A percentile compares a stretch with the other conserved stretches of the same genome.
These are phyloP conservation scores for Eupithecia dodoneata DNA, from an alignment of 2,888 invertebrate species.

Conservation along the genomic window DNA sequence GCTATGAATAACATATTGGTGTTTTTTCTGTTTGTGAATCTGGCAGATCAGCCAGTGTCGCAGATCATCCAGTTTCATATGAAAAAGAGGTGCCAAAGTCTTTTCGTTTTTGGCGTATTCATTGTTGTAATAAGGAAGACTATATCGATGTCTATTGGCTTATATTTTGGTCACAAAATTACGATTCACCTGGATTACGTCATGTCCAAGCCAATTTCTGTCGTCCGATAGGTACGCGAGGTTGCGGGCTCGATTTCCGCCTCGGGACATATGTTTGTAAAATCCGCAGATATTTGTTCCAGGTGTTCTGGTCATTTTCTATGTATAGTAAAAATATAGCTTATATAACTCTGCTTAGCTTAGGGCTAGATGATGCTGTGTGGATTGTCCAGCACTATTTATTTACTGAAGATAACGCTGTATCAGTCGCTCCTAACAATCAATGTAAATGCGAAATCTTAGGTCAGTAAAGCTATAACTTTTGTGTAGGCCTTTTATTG, in stretches of 20 bases:
- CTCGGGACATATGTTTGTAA: too few species aligned
- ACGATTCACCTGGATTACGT: neutral
- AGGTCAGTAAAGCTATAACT: neutral
- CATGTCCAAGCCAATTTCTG: neutral
- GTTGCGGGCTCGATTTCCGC: too few species aligned
- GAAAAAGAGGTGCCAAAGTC: too few species aligned
- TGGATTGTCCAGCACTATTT: too few species aligned
- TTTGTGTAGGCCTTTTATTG: neutral
- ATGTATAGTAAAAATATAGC: too few species aligned
- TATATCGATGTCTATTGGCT: neutral
- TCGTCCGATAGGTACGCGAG: neutral
- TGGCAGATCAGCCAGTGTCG: neutral
- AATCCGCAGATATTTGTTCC: too few species aligned
- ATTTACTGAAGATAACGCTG: too few species aligned
- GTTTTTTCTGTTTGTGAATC: conserved; percentile 23
- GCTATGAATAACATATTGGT: conserved; percentile 42
- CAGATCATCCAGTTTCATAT: too few species aligned
- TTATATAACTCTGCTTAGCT: too few species aligned
- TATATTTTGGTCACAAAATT: neutral
- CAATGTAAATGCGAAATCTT: neutral
- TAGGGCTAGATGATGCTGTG: too few species aligned
- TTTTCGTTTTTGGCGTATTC: neutral
- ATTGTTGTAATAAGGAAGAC: neutral
- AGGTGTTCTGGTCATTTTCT: too few species aligned
- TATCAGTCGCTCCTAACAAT: neutral